Percentiles rank a stretch among this genome's conserved stretches.
These are phyloP conservation scores for Oligia strigilis DNA, from an alignment of 2,888 invertebrate species.

Conservation along the genomic window DNA sequence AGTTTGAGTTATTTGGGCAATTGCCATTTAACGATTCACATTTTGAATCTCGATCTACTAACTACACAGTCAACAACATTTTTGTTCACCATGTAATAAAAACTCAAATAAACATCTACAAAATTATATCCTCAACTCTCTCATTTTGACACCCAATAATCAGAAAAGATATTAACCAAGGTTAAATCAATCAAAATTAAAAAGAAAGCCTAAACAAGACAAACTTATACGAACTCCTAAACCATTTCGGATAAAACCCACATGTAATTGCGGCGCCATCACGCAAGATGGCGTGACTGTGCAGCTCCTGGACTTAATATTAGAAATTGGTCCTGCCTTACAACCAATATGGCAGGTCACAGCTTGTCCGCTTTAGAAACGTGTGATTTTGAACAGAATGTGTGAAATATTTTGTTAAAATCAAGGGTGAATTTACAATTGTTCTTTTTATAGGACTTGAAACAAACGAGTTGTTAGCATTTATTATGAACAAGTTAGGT, in stretches of 20 bases:
- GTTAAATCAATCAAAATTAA: slow-evolving; percentile 22
- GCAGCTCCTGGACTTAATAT: slow-evolving; percentile 57
- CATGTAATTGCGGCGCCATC: slow-evolving; percentile 48
- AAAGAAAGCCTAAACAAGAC: slow-evolving; percentile 14
- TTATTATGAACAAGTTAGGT: too few species aligned
- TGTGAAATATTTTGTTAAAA: background rate
- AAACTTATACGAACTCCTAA: slow-evolving; percentile 6
- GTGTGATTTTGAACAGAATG: slow-evolving; percentile 13
- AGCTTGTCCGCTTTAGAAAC: slow-evolving; percentile 24
- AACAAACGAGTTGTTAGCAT: too few species aligned
- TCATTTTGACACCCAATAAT: background rate
- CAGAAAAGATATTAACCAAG: background rate
- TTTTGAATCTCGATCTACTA: background rate
- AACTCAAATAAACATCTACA: background rate
- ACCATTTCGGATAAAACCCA: slow-evolving; percentile 30
- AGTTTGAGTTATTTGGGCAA: background rate
- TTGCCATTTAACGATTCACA: background rate
- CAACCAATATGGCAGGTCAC: slow-evolving; percentile 34
- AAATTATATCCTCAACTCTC: background rate
- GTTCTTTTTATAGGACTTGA: background rate
- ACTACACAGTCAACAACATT: background rate
- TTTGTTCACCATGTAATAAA: background rate
- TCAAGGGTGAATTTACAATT: background rate
- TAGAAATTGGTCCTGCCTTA: slow-evolving; percentile 57
- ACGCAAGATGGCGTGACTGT: slow-evolving; percentile 71